A percentile compares a stretch with the other conserved stretches of the same genome.
phyloP scores from a whole-genome alignment of 2,797 vertebrate species.

The Muraenolepis orangiensis region DNA sequence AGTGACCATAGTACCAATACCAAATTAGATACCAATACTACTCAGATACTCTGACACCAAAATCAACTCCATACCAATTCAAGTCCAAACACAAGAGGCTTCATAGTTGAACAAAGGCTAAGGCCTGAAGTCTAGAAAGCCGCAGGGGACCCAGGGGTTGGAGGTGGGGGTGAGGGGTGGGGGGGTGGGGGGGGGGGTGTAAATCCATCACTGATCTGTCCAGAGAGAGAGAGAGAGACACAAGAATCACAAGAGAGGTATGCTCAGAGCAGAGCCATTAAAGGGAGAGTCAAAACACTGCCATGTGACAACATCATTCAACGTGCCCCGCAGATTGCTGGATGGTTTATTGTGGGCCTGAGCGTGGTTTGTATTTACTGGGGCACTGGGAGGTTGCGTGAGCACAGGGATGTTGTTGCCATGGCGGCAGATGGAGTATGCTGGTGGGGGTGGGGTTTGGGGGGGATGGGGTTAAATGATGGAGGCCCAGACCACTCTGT shows the following conservation, averaged over 20 bases:
- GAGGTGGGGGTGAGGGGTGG: neutral
- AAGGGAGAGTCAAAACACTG: constrained; percentile 19
- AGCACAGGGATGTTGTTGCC: constrained; percentile 44
- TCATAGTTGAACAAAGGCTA: neutral
- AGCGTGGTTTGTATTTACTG: constrained; percentile 57
- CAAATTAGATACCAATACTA: neutral
- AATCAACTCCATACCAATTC: too few relatives aligned
- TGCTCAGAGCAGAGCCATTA: constrained; percentile 41
- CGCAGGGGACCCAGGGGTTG: neutral
- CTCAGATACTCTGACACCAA: too few relatives aligned
- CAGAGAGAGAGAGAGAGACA: constrained; percentile 50
- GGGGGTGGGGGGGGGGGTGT: constrained; percentile 1
- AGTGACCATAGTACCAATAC: neutral
- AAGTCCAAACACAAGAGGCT: neutral
- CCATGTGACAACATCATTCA: constrained; percentile 51
- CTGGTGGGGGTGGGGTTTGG: neutral
- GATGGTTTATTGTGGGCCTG: neutral
- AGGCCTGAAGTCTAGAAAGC: neutral
- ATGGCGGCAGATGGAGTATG: constrained; percentile 64
- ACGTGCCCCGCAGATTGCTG: neutral
- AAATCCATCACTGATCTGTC: constrained; percentile 18
- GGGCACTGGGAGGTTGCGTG: constrained; percentile 34
- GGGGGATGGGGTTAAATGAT: constrained; percentile 33
- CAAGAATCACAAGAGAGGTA: constrained; percentile 32
- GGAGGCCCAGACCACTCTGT: constrained; percentile 50